Conservation (phyloP, 1,140 invertebrate genomes). For the Eulimnadia texana region DNA sequence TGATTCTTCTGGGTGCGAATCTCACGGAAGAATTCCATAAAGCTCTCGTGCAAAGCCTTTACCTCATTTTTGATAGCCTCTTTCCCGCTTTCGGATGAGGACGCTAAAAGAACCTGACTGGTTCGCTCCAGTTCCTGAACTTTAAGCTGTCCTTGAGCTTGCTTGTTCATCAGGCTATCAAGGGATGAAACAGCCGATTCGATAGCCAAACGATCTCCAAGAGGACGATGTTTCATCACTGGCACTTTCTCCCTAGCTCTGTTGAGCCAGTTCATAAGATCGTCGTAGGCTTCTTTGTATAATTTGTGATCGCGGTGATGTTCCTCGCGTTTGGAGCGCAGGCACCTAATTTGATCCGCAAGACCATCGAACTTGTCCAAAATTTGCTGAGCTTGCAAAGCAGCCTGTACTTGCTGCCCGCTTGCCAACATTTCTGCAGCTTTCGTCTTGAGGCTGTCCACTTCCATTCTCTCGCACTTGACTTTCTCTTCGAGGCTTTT, state of each 20-base stretch:
- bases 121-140: conserved; percentile 72
- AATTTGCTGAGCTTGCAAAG: conserved; percentile 67
- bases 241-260: conserved; percentile 77
- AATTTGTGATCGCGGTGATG: conserved; percentile 72
- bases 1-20: conserved; percentile 70
- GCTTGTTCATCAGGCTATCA: conserved; percentile 70
- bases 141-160: conserved; percentile 74
- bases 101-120: conserved; percentile 67
- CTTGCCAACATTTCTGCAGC: conserved; percentile 73
- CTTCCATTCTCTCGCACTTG: conserved; percentile 78
- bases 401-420: conserved; percentile 64
- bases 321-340: conserved; percentile 61
- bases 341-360: conserved; percentile 50
- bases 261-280: conserved; percentile 66
- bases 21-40: conserved; percentile 69
- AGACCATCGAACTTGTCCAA: conserved; percentile 63
- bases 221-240: conserved; percentile 61
- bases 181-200: conserved; percentile 74
- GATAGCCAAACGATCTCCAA: conserved; percentile 73
- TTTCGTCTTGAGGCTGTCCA: conserved; percentile 71
- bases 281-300: conserved; percentile 79
- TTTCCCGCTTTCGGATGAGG: conserved; percentile 62
- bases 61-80: conserved; percentile 69
- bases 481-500: conserved; percentile 77
- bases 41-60: conserved; percentile 62